Base-by-base conservation (phyloP, 92 coral and sea anemone genomes). In the Porites rus region DNA sequence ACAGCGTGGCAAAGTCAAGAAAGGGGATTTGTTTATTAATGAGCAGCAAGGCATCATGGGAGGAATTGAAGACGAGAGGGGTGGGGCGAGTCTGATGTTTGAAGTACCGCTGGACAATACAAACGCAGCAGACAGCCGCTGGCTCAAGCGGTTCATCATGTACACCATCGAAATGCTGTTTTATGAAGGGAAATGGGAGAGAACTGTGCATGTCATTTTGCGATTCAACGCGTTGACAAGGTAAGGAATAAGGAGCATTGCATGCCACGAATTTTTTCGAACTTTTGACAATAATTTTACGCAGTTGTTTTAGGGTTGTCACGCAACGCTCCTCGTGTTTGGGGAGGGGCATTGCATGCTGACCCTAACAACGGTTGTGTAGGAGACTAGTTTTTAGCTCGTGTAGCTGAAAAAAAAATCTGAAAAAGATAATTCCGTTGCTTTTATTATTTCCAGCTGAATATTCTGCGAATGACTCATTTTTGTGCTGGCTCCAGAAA, bases 181-280 rank as follows among this genome's bases (percentile, higher is more conserved):
- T 77, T 92, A 95, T 85, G 95, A 95, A 70, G 76, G 92, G 18
- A 97, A 95, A 84, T 97, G 99, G 99, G 99, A 97, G 67, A 84
- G 98, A 77, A 90, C 94, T 19, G 91, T 92, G 19, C 92, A 94
- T 60, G 87, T 97, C 56, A 87, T 91, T 19, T 90, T 97, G 25
- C 79, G 99, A 22, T 95, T 97, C 77, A 97, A 97, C 78, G 98
- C 97, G 21, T 77, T 97, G 56, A 91, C 97, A 64, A 94, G 97
- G 99, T 97, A 28, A 69, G 90, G 54, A 51, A 53, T 52, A 22
- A 13, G 74, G 7, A 2, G 5, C 3, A 2, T 53, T 1, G 1
- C 10, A 54, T 8, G 16, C 14, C 10, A 54, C 46, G 46, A 28
- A 38, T 38, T 38, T 38, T 38, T 38, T 3, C 5, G 2, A 38